Conservation (phyloP, 2,113 vertebrate genomes). For the Eulemur macaco region DNA sequence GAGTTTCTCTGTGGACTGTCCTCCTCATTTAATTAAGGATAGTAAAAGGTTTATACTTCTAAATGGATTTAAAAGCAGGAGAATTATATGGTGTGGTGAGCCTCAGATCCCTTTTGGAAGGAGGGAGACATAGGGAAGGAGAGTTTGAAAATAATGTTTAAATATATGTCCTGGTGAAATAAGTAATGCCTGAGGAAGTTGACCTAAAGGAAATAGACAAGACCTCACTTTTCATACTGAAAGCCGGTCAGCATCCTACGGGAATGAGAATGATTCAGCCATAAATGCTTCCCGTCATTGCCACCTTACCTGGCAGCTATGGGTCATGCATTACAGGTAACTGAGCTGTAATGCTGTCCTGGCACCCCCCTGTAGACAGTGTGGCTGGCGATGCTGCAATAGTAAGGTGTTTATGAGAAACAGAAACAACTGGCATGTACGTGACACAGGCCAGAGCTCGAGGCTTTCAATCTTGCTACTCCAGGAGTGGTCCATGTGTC, state of each 20-base stretch:
- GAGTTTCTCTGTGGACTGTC: background rate
- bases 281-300: background rate
- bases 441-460: background rate
- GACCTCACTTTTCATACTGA: background rate
- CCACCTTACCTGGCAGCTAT: background rate
- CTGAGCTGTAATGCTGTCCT: accelerated
- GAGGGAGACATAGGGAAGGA: background rate
- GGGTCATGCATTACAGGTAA: background rate
- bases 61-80: background rate
- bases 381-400: background rate
- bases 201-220: background rate
- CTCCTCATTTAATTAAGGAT: background rate
- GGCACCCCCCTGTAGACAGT: background rate
- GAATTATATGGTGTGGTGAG: background rate
- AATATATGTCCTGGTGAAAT: background rate
- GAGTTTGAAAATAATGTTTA: background rate
- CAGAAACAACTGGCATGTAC: background rate
- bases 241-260: background rate
- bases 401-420: background rate
- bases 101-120: background rate
- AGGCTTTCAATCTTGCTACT: too few relatives aligned
- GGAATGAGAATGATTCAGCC: background rate
- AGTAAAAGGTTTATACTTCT: background rate
- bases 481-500: accelerated
- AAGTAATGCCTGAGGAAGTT: background rate